phyloP scores from a whole-genome alignment of 2,888 invertebrate genomes.

The Sepiola atlantica region DNA sequence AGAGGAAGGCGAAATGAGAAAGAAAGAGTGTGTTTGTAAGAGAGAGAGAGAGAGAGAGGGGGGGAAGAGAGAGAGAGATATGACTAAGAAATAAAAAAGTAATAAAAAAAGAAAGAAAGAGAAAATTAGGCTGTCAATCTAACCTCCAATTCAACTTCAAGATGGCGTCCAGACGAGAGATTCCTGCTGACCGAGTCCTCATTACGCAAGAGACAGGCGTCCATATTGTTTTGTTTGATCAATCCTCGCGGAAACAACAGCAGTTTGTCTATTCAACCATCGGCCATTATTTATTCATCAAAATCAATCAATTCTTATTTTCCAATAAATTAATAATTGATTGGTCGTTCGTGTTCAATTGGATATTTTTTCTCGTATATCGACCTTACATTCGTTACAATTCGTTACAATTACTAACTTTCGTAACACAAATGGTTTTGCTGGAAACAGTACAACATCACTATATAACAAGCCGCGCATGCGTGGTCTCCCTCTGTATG shows the following conservation, averaged over 20 bases:
- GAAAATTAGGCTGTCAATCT: not conserved
- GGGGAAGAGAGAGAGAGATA: no score
- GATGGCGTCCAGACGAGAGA: not conserved
- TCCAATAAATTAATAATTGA: not conserved
- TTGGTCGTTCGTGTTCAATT: not conserved
- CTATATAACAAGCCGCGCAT: no score
- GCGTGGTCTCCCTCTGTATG: no score
- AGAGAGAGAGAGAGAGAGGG: no score
- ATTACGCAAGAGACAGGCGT: not conserved
- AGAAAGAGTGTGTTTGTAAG: no score
- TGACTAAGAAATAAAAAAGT: no score
- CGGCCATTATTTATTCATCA: not conserved
- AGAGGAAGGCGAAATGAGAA: no score
- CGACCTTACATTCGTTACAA: no score
- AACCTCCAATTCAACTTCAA: not conserved
- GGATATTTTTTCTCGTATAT: not conserved
- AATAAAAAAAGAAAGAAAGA: not conserved
- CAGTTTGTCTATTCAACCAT: not conserved
- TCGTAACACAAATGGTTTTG: no score
- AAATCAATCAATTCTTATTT: not conserved
- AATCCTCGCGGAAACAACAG: not conserved
- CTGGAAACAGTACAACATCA: no score
- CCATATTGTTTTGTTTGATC: not conserved
- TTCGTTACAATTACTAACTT: no score
- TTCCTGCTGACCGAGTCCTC: not conserved